These are phyloP conservation scores for Boloria euphrosyne DNA, from an alignment of 2,888 invertebrate species.

Conservation along the genomic window DNA sequence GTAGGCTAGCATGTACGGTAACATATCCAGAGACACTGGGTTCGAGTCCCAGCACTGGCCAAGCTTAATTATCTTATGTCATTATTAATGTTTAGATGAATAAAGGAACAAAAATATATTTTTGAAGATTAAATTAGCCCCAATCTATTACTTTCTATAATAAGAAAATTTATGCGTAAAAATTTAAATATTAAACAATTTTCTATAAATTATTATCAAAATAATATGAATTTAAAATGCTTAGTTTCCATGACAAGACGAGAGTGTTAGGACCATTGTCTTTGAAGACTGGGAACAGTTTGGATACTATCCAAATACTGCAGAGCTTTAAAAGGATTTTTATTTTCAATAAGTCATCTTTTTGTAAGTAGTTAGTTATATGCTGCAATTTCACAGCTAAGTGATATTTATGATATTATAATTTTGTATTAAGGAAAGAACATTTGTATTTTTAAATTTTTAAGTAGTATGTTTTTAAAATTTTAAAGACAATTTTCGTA, in stretches of 20 bases:
- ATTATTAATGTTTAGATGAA: too few species aligned
- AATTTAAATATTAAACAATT: not conserved
- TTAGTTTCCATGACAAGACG: constrained; percentile 13
- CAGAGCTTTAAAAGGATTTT: constrained; percentile 37
- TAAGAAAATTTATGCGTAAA: not conserved
- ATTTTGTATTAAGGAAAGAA: too few species aligned
- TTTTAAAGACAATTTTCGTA: too few species aligned
- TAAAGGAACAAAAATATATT: not conserved
- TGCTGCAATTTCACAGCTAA: constrained; percentile 34
- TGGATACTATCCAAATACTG: constrained; percentile 38
- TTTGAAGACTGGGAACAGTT: constrained; percentile 35
- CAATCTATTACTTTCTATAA: not conserved
- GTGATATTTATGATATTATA: constrained; percentile 33
- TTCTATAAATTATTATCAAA: too few species aligned
- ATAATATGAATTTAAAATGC: too few species aligned
- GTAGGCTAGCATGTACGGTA: too few species aligned
- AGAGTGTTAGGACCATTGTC: constrained; percentile 28
- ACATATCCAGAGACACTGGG: too few species aligned
- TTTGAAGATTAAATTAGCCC: not conserved
- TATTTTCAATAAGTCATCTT: constrained; percentile 32
- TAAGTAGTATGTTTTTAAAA: too few species aligned
- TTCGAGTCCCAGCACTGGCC: too few species aligned
- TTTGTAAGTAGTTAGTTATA: constrained; percentile 26
- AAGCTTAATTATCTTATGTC: too few species aligned
- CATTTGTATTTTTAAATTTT: too few species aligned